Evolutionary conservation across 1,140 invertebrate species (phyloP), one percentile per base, ranked within the genome.

Genomic region (Listronotus oregonensis): DNA sequence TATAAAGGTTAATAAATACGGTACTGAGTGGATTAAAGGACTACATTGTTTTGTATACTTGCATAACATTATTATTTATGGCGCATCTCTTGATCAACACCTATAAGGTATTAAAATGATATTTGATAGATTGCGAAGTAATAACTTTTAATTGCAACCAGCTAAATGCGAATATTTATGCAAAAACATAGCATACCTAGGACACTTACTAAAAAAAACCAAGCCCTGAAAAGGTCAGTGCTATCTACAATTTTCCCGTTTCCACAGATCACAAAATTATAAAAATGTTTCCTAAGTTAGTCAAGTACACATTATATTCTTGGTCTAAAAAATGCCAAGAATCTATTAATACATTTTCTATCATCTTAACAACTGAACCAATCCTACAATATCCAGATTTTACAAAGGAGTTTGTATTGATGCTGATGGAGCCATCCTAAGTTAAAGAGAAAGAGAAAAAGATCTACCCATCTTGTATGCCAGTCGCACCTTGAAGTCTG

Each of bases 41-140:
- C 21, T 27, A 9, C 31, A 52, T 40, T 61, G 49, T 51, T 66
- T 66, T 44, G 39, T 58, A 67, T 78, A 77, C 58, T 39, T 78
- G 39, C 77, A 79, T 62, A 73, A 79, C 32, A 72, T 77, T n/a
- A 71, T 78, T 0, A 70, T 79, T 14, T 68, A 59, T 50, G 67
- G 69, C 1, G 11, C 51, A 17, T 73, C 32, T 9, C 75, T 78
- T 43, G 69, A 74, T 9, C 66, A 73, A 17, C 77, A 80, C 66
- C 47, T 77, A 11, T 12, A 55, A 17, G 40, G 59, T 2, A 14
- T 58, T 32, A 34, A 66, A 78, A 34, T 46, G 18, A 12, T 50
- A 5, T 61, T 51, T n/a, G 3, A 61, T 0, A 17, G 34, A 39
- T 0, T 61, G 5, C 1, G 7, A 12, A n/a, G 15, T 27, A 14